Base-by-base conservation (phyloP, 2,888 invertebrate species). In the Tipula helvola region DNA sequence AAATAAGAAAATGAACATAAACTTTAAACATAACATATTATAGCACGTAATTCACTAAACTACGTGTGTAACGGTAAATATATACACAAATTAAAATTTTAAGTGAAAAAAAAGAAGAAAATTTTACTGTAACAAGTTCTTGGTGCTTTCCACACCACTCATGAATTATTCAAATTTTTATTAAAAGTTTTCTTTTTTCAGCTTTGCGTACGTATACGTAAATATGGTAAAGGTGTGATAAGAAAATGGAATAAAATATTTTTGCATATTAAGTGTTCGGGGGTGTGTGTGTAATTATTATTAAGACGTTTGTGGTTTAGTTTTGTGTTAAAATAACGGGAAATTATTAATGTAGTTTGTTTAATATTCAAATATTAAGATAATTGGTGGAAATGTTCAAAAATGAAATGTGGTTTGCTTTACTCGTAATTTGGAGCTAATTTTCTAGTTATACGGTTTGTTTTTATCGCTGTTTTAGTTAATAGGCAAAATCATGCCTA, bases 121-220 rank as follows among this genome's bases (percentile, higher is more conserved):
- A 13, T 47, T 47, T 57, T 18, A 28, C 71, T 71, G 71, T 71
- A 71, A 52, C 52, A 52, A 52, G 71, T 71, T 71, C 28, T 71
- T 71, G 28, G 28, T 28, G 71, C 71, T 71, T 71, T 71, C 28
- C 71, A 71, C 28, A 71, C 71, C 71, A 28, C 28, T 71, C 71
- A 71, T 71, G 71, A 71, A 71, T 71, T 71, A 71, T 71, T 71
- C 71, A 71, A 71, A 71, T 71, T 71, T 71, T 71, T 71, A 71
- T 71, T 71, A 71, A 71, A 71, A 71, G 10, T 28, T 28, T 71
- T 71, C 10, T 12, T 28, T 28, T 28, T 28, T 28, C 28, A 28
- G 28, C 71, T 71, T 71, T 71, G 71, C 71, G 71, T 71, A 28
- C 13, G 28, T 28, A 28, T 2, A 28, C 5, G 10, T 71, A 71